phyloP scores from a whole-genome alignment of 2,888 invertebrate genomes.

The Selenia dentaria region DNA sequence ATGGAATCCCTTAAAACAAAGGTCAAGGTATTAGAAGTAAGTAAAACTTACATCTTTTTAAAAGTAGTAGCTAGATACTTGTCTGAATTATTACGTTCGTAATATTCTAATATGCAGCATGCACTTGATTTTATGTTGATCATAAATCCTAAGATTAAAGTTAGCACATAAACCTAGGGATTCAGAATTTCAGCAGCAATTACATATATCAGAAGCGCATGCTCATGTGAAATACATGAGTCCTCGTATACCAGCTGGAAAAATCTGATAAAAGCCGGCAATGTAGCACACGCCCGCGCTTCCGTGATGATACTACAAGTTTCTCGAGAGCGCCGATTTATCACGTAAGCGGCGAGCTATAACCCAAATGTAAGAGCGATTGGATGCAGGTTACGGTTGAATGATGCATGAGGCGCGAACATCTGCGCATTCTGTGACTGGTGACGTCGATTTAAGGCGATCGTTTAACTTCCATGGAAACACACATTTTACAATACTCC shows the following conservation, averaged over 20 bases:
- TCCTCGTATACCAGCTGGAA: constrained; percentile 52
- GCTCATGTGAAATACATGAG: constrained; percentile 61
- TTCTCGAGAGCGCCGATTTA: constrained; percentile 55
- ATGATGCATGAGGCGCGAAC: constrained; percentile 59
- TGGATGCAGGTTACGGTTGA: constrained; percentile 62
- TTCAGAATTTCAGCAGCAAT: constrained; percentile 43
- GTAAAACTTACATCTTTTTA: too few species aligned
- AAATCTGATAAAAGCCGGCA: constrained; percentile 61
- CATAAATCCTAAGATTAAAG: constrained; percentile 23
- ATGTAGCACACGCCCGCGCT: constrained; percentile 52
- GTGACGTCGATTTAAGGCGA: constrained; percentile 22
- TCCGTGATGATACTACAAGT: constrained; percentile 63
- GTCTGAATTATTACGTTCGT: constrained; percentile 8
- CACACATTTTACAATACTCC: too few species aligned
- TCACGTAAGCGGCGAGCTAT: constrained; percentile 53
- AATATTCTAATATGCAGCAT: constrained; percentile 8
- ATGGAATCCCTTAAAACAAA: too few species aligned
- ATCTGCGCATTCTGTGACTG: constrained; percentile 17
- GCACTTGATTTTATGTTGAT: constrained; percentile 1
- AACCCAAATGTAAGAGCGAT: constrained; percentile 60
- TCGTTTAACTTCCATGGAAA: too few species aligned
- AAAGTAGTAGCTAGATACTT: too few species aligned
- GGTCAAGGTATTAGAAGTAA: too few species aligned
- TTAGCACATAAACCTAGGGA: constrained; percentile 19
- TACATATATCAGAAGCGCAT: constrained; percentile 51